A percentile compares a stretch with the other conserved stretches of the same genome.
phyloP scores from a whole-genome alignment of 2,888 invertebrate genomes.

The Drosophila flavopinicola region DNA sequence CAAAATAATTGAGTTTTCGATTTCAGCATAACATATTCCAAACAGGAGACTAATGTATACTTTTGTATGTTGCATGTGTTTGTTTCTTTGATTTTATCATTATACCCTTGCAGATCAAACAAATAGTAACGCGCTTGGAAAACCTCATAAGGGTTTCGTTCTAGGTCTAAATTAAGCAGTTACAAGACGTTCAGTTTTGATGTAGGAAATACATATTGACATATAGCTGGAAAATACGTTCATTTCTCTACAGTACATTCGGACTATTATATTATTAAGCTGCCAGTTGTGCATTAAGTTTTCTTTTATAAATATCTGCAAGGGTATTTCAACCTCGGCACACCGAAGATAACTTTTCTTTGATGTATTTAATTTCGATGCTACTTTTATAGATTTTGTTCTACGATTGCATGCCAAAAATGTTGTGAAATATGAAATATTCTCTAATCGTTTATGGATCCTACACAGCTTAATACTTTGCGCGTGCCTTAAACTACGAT shows the following conservation, averaged over 20 bases:
- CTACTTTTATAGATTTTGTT: constrained; percentile 39
- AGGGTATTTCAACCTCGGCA: background rate
- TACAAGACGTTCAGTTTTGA: too few species aligned
- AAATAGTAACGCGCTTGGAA: background rate
- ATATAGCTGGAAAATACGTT: too few species aligned
- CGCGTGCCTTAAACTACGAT: constrained; percentile 64
- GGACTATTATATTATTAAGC: background rate
- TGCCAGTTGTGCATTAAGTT: too few species aligned
- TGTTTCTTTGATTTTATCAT: constrained; percentile 12
- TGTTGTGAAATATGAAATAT: constrained; percentile 31
- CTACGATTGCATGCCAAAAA: constrained; percentile 68
- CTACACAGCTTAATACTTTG: constrained; percentile 66
- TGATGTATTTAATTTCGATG: constrained; percentile 38
- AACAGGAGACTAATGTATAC: constrained; percentile 11
- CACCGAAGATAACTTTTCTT: constrained; percentile 3
- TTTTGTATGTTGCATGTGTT: constrained; percentile 24
- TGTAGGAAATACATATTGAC: too few species aligned
- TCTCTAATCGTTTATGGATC: constrained; percentile 32
- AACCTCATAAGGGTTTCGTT: too few species aligned
- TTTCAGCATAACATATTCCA: constrained; percentile 21
- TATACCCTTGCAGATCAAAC: constrained; percentile 1
- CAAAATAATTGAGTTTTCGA: constrained; percentile 16
- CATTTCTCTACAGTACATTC: background rate
- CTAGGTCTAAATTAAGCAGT: too few species aligned
- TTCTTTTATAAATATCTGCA: background rate